These are phyloP conservation scores for Schlechtendalia chinensis DNA, from an alignment of 1,140 invertebrate species.

Conservation along the genomic window DNA sequence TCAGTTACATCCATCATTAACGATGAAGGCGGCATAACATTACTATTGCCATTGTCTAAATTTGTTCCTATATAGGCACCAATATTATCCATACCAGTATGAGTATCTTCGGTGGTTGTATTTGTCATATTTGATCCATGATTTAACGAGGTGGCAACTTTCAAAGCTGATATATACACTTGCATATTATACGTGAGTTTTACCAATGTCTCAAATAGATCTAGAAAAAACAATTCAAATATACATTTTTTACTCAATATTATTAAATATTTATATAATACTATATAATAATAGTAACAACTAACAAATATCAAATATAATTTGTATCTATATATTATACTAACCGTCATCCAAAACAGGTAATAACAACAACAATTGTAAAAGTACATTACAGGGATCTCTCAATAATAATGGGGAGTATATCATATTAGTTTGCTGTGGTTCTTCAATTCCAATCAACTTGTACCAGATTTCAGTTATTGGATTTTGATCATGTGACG, in stretches of 20 bases:
- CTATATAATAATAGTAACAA: not conserved
- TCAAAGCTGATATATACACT: not conserved
- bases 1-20: not conserved
- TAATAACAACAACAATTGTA: conserved; percentile 82
- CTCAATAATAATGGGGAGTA: conserved; percentile 75
- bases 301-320: not conserved
- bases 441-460: conserved; percentile 59
- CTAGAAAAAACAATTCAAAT: not conserved
- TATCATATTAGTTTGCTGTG: conserved; percentile 61
- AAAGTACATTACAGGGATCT: conserved; percentile 78
- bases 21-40: not conserved
- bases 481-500: not conserved
- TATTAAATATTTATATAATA: not conserved
- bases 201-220: conserved; percentile 33
- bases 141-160: conserved; percentile 18
- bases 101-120: not conserved
- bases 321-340: conserved; percentile 53
- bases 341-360: conserved; percentile 84
- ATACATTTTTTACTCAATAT: too few species aligned
- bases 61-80: not conserved
- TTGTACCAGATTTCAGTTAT: conserved; percentile 67
- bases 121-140: not conserved
- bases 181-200: conserved; percentile 40
- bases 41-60: not conserved
- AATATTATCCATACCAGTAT: not conserved